A percentile compares a stretch with the other conserved stretches of the same genome.
Evolutionary conservation across 2,797 vertebrate species (phyloP).

Genomic region (Poeciliopsis turneri): DNA sequence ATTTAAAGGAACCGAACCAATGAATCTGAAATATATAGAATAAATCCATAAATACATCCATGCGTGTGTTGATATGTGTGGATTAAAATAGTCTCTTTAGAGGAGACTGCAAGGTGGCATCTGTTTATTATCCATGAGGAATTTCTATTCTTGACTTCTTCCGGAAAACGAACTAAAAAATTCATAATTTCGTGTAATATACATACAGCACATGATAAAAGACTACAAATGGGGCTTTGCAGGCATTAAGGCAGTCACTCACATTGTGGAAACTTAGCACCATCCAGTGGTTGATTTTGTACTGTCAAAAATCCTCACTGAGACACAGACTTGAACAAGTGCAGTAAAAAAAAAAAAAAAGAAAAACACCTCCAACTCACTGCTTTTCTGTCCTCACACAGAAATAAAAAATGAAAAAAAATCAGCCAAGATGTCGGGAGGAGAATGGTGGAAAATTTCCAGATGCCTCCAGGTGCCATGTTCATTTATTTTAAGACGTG

Average conservation of each 20-base stretch:
- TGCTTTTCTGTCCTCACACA: background rate
- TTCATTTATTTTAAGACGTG: background rate
- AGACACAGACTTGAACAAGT: background rate
- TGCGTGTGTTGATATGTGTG: background rate
- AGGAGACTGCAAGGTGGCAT: slow-evolving; percentile 4
- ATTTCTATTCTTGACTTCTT: background rate
- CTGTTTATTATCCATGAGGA: background rate
- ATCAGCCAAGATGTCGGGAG: background rate
- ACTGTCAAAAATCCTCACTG: background rate
- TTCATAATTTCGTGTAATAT: slow-evolving; percentile 15
- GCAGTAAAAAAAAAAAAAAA: background rate
- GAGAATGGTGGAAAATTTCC: background rate
- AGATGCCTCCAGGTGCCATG: background rate
- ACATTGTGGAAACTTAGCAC: slow-evolving; percentile 36
- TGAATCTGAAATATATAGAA: slow-evolving; percentile 11
- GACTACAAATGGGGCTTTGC: slow-evolving; percentile 5
- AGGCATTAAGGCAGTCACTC: slow-evolving; percentile 9
- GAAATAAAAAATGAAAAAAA: background rate
- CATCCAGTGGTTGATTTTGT: slow-evolving; percentile 54
- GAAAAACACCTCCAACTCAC: background rate
- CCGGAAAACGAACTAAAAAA: slow-evolving; percentile 9
- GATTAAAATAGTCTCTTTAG: background rate
- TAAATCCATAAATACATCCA: background rate
- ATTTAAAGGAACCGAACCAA: slow-evolving; percentile 30
- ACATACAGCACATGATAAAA: background rate